Base-by-base conservation (phyloP, 35 echinoderm and acorn worm species). In the Chiridota heheva region DNA sequence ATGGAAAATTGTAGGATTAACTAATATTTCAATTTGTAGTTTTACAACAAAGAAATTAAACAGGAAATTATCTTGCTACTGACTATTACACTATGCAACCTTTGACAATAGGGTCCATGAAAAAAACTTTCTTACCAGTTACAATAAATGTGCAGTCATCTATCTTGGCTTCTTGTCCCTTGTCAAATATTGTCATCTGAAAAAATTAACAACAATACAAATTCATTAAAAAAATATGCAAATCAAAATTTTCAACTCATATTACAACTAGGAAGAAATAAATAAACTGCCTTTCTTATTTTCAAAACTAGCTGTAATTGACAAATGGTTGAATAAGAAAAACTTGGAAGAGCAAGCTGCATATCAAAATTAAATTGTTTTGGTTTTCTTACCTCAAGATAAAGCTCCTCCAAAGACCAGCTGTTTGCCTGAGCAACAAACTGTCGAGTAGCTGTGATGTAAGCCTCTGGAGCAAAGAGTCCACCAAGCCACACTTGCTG, bases 81-180 rank as follows among this genome's bases (percentile, higher is more conserved):
- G n/a, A n/a, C n/a, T n/a, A n/a, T n/a, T n/a, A n/a, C n/a, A 17
- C 49, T 55, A 55, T 55, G 15, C 49, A 25, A 55, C 15, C 13
- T 65, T 15, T 2, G 20, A 65, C 32, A 1, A 65, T 30, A 65
- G 18, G 20, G 13, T 24, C 32, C 13, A 65, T 15, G 17, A 72
- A 24, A 18, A 8, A 72, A 7, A 60, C 24, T 78, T 33, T 32
- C 30, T 79, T 45, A 92, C 86, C 86, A 53, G 89, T 92, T 7
- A 98, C 89, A 87, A 84, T 75, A 77, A 98, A 98, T 40, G 88
- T 98, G 60, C 95, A 98, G 67, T 98, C 95, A 76, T 92, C 89
- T 28, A 88, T 81, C 39, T 84, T 83, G 18, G 88, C 49, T 35
- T 91, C 53, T 35, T 83, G 71, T 45, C 85, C 88, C 56, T 63